Evolutionary conservation across 1,140 invertebrate genomes (phyloP), one percentile per base, ranked within the genome.

Genomic region (Drosophila santomea): DNA sequence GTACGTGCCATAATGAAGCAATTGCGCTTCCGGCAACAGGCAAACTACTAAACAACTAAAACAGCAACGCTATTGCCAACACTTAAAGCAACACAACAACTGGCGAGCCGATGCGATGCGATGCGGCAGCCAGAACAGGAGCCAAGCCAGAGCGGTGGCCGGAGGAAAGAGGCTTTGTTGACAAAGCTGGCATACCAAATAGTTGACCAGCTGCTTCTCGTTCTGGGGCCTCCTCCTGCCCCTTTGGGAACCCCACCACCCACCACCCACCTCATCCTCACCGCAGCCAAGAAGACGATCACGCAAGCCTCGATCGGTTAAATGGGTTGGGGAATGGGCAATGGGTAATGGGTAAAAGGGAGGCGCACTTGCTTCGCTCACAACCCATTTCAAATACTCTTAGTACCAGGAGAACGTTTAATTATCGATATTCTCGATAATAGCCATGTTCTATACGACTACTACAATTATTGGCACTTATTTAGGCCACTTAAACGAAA

Each of bases 1-100:
- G 77, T 89, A 89, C 84, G 84, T 89, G 84, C 85, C 85, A 80
- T 89, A 89, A 89, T 89, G 85, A 89, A 89, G 84, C 84, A 84
- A 89, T 89, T 89, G 85, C 77, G 78, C 84, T 89, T 89, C 84
- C 84, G 84, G 84, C 85, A 89, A 89, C 83, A 67, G 64, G 48
- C 45, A 43, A 51, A 62, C 59, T 38, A 25, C 35, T n/a, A 61
- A 36, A 47, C 41, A 63, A 41, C 78, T 62, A 56, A 39, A 56
- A 77, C 75, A 69, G 62, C 75, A 58, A 44, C 74, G 69, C 47
- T 25, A 51, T 36, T 25, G 36, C 36, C 39, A 68, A 68, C 64
- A 66, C 47, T 38, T 32, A 58, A 41, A 23, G 44, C 57, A 12
- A 14, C 38, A 39, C 4, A 47, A 45, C 79, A 67, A 52, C 32